A percentile compares a stretch with the other conserved stretches of the same genome.
These are phyloP conservation scores for Apostichopus californicus DNA, from an alignment of 35 echinoderm and acorn worm genomes.

Conservation along the genomic window DNA sequence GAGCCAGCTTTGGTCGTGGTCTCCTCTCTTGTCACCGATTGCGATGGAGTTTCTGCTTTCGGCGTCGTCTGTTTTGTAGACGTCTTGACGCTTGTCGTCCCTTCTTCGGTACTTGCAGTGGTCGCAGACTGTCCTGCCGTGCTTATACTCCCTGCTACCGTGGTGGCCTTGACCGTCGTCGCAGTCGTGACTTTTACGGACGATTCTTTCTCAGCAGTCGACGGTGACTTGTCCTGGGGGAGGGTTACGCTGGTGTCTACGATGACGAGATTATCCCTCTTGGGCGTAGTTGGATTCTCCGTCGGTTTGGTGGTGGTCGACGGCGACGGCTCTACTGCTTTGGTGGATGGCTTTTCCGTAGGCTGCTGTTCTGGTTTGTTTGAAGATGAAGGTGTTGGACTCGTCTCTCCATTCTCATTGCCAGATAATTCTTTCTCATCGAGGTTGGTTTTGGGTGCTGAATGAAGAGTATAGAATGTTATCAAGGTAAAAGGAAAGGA, in stretches of 20 bases:
- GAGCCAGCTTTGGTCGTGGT: background rate
- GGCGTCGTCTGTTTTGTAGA: background rate
- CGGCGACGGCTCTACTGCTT: background rate
- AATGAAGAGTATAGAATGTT: background rate
- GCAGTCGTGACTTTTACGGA: background rate
- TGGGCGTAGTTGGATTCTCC: background rate
- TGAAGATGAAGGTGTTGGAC: background rate
- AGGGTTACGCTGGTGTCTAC: background rate
- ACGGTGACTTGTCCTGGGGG: background rate
- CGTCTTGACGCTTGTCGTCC: background rate
- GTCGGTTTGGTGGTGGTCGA: background rate
- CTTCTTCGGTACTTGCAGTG: background rate
- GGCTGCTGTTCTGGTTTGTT: background rate
- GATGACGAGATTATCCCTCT: background rate
- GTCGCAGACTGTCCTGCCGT: background rate
- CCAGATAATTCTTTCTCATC: background rate
- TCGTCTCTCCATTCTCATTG: background rate
- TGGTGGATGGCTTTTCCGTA: background rate
- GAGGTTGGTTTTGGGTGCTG: background rate
- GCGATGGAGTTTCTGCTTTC: background rate
- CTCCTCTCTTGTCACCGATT: background rate
- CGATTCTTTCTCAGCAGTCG: background rate
- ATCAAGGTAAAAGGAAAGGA: too few relatives aligned
- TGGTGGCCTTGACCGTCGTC: background rate
- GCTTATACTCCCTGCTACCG: background rate